These are phyloP conservation scores for Oenanthe oenanthe DNA, from an alignment of 2,113 vertebrate genomes.

Conservation along the genomic window DNA sequence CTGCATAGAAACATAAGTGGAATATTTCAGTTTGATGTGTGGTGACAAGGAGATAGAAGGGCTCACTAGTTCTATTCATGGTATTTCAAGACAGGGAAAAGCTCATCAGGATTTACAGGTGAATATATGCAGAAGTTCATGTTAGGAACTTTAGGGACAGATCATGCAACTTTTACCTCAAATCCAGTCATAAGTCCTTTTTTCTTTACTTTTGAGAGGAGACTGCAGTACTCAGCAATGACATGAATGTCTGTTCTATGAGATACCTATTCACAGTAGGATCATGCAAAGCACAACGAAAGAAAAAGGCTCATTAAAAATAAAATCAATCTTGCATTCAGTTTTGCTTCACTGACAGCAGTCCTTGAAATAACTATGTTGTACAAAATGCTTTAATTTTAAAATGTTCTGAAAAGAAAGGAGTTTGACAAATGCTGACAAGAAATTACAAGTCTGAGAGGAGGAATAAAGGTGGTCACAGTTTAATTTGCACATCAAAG, in stretches of 20 bases:
- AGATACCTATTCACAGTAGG: neutral
- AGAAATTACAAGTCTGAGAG: neutral
- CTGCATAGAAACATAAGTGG: neutral
- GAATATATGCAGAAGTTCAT: neutral
- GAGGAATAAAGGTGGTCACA: neutral
- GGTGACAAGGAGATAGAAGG: neutral
- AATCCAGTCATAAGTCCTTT: neutral
- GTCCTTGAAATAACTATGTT: neutral
- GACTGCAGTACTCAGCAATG: neutral
- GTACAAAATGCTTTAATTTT: neutral
- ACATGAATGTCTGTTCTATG: neutral
- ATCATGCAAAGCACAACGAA: neutral
- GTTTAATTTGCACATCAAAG: neutral
- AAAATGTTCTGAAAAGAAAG: neutral
- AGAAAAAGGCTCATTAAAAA: neutral
- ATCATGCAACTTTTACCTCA: neutral
- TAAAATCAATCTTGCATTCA: neutral
- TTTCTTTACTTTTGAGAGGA: neutral
- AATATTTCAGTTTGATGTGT: neutral
- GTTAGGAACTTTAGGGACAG: neutral
- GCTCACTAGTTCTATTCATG: neutral
- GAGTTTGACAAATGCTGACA: neutral
- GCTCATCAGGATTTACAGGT: neutral
- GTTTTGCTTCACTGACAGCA: neutral
- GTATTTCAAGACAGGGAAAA: neutral